These are phyloP conservation scores for Blomia tropicalis DNA, from an alignment of 2,888 invertebrate species.

Conservation along the genomic window DNA sequence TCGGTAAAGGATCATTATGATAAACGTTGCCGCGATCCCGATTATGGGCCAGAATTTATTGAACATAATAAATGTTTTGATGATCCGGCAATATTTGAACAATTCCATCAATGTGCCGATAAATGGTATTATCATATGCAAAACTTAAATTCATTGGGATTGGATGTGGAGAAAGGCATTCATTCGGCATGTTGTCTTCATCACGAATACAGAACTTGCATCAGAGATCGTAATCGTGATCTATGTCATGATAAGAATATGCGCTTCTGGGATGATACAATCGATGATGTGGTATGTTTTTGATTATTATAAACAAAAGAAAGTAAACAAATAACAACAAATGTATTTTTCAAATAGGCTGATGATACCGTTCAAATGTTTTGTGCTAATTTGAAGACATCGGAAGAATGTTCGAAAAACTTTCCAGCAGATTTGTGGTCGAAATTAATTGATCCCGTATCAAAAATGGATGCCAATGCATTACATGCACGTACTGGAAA, in stretches of 20 bases:
- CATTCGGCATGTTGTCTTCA: not conserved
- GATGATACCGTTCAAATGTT: not conserved
- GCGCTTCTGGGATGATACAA: not conserved
- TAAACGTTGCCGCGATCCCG: not conserved
- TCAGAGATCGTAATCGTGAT: not conserved
- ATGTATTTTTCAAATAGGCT: not conserved
- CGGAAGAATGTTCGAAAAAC: not conserved
- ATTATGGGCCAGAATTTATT: not conserved
- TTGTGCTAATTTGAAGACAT: not conserved
- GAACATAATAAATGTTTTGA: constrained; percentile 4
- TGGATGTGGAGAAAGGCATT: not conserved
- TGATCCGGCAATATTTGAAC: not conserved
- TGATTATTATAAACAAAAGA: not conserved
- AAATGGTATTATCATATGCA: not conserved
- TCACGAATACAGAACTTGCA: not conserved
- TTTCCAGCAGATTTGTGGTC: not conserved
- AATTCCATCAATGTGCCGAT: constrained; percentile 13
- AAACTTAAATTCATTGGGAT: not conserved
- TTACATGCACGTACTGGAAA: not conserved
- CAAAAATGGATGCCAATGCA: not conserved
- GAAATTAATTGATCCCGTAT: not conserved
- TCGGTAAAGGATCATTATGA: not conserved
- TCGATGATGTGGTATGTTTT: constrained; percentile 1
- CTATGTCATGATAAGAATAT: not conserved
- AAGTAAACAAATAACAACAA: not conserved